Evolutionary conservation across 1,140 invertebrate species (phyloP), one percentile per base, ranked within the genome.

Genomic region (Homalodisca vitripennis): DNA sequence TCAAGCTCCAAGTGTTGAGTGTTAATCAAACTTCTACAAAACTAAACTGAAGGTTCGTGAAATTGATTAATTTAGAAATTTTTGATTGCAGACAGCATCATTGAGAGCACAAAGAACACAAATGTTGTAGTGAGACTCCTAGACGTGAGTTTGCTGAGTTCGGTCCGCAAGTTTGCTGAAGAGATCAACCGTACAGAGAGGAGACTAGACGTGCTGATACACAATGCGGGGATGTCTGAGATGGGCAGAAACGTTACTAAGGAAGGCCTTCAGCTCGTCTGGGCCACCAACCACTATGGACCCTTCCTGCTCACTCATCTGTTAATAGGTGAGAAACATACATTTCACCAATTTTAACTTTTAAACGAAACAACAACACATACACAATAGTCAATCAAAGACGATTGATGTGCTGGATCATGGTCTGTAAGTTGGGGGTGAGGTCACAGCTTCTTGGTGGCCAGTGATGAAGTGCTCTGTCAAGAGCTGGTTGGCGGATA

Each of bases 231-330:
- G 14, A 88, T 85, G 41, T 89, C 88, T 0, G 82, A 88, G 70
- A 86, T 84, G 0, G 87, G 88, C 70, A 78, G 83, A 78, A 75
- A 86, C 80, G 57, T 73, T 13, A 83, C 88, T 2, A 88, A 88
- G 73, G 93, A 97, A 78, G 90, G 89, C 6, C 78, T 95, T 2
- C 93, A 97, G 79, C 80, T 89, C 73, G 93, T 91, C 0, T 94
- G 94, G 90, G 92, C 89, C 0, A 94, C 92, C 0, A 97, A 98
- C 79, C 90, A 95, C 75, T 93, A 93, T 76, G 92, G 92, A 0
- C 92, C 92, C 53, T 95, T 94, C 77, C 80, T 95, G 2, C 80
- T 95, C 1, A 95, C 92, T 0, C 85, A 88, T 77, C 80, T 90
- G 1, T 79, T 90, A 3, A 80, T 91, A 46, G 88, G 89, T 90